These are phyloP conservation scores for Drosophila eohydei DNA, from an alignment of 2,888 invertebrate species.

Conservation along the genomic window DNA sequence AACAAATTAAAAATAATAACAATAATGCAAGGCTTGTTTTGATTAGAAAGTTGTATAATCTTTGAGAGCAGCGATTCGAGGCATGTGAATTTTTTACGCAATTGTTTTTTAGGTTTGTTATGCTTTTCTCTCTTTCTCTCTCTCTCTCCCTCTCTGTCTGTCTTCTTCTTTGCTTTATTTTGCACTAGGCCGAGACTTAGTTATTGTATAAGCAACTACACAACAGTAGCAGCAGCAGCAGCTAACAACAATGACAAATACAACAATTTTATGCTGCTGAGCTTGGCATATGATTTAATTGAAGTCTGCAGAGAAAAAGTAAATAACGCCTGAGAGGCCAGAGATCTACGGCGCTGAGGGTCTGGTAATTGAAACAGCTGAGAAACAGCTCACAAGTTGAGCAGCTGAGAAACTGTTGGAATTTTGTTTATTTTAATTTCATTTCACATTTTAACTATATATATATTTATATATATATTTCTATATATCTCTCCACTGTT, in stretches of 20 bases:
- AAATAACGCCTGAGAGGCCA: slow-evolving; percentile 21
- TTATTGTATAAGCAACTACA: slow-evolving; percentile 53
- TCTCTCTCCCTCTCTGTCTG: neutral
- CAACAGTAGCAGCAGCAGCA: slow-evolving; percentile 8
- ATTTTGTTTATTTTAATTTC: slow-evolving; percentile 52
- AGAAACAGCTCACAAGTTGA: slow-evolving; percentile 12
- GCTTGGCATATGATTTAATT: slow-evolving; percentile 73
- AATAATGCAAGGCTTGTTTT: slow-evolving; percentile 69
- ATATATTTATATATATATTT: neutral
- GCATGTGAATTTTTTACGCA: slow-evolving; percentile 72
- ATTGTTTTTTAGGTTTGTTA: slow-evolving; percentile 55
- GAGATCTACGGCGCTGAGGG: slow-evolving; percentile 15
- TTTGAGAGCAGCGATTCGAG: slow-evolving; percentile 54
- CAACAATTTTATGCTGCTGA: slow-evolving; percentile 62
- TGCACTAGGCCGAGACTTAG: slow-evolving; percentile 40
- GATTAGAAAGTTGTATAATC: slow-evolving; percentile 79
- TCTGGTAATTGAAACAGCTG: slow-evolving; percentile 31
- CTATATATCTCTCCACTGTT: slow-evolving; percentile 33
- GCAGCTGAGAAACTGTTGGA: slow-evolving; percentile 24
- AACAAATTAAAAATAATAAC: slow-evolving; percentile 27
- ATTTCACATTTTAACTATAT: slow-evolving; percentile 36
- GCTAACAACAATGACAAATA: slow-evolving; percentile 35
- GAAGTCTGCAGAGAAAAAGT: slow-evolving; percentile 47
- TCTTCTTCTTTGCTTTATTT: slow-evolving; percentile 16
- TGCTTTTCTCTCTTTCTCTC: slow-evolving; percentile 18